Percentiles rank a stretch among this genome's conserved stretches.
Conservation (phyloP, 1,140 invertebrate species). For the Leptinotarsa lineolata region DNA sequence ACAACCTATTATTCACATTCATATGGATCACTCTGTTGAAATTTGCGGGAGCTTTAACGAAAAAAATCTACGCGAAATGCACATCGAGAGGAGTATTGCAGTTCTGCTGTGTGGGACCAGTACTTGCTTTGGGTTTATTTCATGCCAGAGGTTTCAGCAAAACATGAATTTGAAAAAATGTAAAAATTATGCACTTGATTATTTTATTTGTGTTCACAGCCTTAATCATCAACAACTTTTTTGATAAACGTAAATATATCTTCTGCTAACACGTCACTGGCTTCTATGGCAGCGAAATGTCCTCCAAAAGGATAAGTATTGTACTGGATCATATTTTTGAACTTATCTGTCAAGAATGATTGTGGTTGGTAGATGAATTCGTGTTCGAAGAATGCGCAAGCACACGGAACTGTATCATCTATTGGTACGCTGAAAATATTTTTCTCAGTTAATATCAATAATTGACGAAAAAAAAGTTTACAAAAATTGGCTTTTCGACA, state of each 20-base stretch:
- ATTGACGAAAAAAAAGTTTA: no score
- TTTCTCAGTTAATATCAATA: neutral
- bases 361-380: conserved; percentile 67
- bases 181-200: no score
- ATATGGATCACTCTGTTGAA: no score
- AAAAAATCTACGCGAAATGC: no score
- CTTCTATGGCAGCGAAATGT: conserved; percentile 85
- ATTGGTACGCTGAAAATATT: conserved; percentile 63
- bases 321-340: conserved; percentile 66
- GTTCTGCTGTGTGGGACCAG: no score
- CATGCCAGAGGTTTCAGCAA: no score
- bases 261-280: conserved; percentile 69
- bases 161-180: no score
- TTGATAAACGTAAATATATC: conserved; percentile 59
- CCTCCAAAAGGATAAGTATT: conserved; percentile 70
- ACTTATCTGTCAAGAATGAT: conserved; percentile 64
- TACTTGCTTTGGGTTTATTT: no score
- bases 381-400: conserved; percentile 67
- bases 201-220: no score
- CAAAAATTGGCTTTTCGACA: neutral
- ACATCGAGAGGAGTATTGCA: no score
- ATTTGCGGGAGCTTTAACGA: no score
- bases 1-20: no score
- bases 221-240: conserved; percentile 29
- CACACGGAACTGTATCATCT: conserved; percentile 61